phyloP scores from a whole-genome alignment of 2,113 vertebrate genomes.

The Hyla sarda region DNA sequence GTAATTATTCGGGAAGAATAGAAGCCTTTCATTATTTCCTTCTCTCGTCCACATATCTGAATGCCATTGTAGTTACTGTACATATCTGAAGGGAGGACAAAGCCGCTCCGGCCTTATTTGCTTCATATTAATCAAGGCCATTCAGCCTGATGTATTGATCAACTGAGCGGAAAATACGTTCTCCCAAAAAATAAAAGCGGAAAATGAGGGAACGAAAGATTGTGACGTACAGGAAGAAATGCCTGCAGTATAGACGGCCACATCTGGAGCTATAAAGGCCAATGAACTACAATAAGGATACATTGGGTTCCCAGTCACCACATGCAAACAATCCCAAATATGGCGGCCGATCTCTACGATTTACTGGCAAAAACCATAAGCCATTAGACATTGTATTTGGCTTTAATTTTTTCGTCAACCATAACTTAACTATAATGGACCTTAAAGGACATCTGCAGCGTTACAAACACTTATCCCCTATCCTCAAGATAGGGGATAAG shows the following conservation, averaged over 20 bases:
- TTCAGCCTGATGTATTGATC: slow-evolving; percentile 49
- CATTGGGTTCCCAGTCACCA: too few species aligned
- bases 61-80: slow-evolving; percentile 36
- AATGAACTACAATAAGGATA: too few species aligned
- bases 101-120: slow-evolving; percentile 29
- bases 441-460: too few species aligned
- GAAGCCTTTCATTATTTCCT: slow-evolving; percentile 48
- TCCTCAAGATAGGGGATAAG: too few species aligned
- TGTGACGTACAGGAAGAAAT: neutral
- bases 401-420: too few species aligned
- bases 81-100: slow-evolving; percentile 48
- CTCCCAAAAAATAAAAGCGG: slow-evolving; percentile 29
- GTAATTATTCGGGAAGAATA: slow-evolving; percentile 70
- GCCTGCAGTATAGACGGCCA: neutral
- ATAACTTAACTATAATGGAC: too few species aligned
- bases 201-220: neutral
- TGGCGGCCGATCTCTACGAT: too few species aligned
- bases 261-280: neutral
- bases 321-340: too few species aligned
- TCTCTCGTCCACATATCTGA: slow-evolving; percentile 44
- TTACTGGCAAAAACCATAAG: too few species aligned
- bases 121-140: slow-evolving; percentile 59
- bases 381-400: too few species aligned
- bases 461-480: too few species aligned
- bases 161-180: slow-evolving; percentile 25